phyloP scores from a whole-genome alignment of 1,140 invertebrate species.

The Drosophila repletoides region DNA sequence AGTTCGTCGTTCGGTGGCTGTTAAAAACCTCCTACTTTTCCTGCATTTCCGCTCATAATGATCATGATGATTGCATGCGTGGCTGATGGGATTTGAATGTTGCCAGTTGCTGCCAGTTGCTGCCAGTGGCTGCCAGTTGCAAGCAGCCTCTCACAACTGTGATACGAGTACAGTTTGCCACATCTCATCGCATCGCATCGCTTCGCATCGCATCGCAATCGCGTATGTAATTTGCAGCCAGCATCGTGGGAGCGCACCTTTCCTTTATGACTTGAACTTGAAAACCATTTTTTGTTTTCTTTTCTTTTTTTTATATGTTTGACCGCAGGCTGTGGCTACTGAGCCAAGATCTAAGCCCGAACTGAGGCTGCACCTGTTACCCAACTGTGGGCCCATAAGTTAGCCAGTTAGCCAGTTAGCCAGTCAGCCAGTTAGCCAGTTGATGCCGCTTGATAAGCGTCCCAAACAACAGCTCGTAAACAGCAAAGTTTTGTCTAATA shows the following conservation, averaged over 20 bases:
- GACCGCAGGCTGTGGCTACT: constrained; percentile 40
- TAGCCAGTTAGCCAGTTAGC: too few species aligned
- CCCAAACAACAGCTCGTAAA: constrained; percentile 69
- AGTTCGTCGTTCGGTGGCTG: constrained; percentile 62
- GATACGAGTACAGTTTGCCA: constrained; percentile 5
- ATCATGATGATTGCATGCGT: constrained; percentile 80
- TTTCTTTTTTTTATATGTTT: too few species aligned
- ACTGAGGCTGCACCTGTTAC: constrained; percentile 63
- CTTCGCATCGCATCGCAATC: too few species aligned
- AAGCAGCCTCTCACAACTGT: constrained; percentile 27
- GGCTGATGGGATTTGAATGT: constrained; percentile 79
- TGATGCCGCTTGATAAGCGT: constrained; percentile 73
- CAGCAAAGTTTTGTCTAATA: constrained; percentile 77
- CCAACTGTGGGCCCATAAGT: constrained; percentile 60
- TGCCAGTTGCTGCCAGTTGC: constrained; percentile 27
- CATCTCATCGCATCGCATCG: not conserved
- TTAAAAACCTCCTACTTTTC: constrained; percentile 80
- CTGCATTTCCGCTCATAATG: constrained; percentile 80
- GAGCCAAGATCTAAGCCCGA: constrained; percentile 5
- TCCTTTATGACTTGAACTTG: constrained; percentile 39
- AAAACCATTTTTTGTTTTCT: too few species aligned
- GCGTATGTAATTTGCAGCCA: constrained; percentile 66
- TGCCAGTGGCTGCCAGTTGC: constrained; percentile 9
- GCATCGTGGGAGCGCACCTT: constrained; percentile 77
- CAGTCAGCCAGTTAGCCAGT: constrained; percentile 63